A percentile compares a stretch with the other conserved stretches of the same genome.
phyloP scores from a whole-genome alignment of 2,888 invertebrate genomes.

The Xanthia icteritia region DNA sequence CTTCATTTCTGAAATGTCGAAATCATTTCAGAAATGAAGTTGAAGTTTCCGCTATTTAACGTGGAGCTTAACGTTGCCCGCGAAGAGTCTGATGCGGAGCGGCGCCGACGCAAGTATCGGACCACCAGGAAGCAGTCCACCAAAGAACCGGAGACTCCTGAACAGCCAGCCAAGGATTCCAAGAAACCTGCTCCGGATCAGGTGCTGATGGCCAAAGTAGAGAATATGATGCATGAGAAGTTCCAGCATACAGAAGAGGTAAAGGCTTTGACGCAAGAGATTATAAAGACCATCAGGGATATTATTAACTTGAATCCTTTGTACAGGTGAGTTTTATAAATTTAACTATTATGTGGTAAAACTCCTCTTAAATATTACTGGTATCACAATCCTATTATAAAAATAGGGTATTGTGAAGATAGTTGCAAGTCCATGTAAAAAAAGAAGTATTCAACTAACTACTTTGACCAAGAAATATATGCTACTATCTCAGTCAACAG shows the following conservation, averaged over 20 bases:
- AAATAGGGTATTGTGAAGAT: not conserved
- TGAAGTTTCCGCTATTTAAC: conserved; percentile 96
- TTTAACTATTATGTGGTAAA: not conserved
- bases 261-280: conserved; percentile 98
- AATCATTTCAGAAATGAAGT: conserved; percentile 92
- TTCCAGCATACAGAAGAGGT: conserved; percentile 98
- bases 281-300: conserved; percentile 99
- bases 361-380: not conserved
- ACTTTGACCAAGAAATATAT: not conserved
- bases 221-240: conserved; percentile 96
- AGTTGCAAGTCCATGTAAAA: not conserved
- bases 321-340: conserved; percentile 91
- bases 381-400: not conserved
- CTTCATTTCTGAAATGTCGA: conserved; percentile 86
- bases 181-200: conserved; percentile 79
- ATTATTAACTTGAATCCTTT: conserved; percentile 99
- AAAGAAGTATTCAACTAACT: not conserved
- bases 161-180: conserved; percentile 65
- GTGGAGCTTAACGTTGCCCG: conserved; percentile 95
- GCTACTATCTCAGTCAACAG: not conserved
- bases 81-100: conserved; percentile 93
- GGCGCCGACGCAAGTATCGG: conserved; percentile 88
- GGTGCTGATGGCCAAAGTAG: conserved; percentile 97
- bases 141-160: conserved; percentile 59
- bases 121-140: conserved; percentile 76